Base-by-base conservation (phyloP, 1,140 invertebrate species). In the Neoseiulus cucumeris region DNA sequence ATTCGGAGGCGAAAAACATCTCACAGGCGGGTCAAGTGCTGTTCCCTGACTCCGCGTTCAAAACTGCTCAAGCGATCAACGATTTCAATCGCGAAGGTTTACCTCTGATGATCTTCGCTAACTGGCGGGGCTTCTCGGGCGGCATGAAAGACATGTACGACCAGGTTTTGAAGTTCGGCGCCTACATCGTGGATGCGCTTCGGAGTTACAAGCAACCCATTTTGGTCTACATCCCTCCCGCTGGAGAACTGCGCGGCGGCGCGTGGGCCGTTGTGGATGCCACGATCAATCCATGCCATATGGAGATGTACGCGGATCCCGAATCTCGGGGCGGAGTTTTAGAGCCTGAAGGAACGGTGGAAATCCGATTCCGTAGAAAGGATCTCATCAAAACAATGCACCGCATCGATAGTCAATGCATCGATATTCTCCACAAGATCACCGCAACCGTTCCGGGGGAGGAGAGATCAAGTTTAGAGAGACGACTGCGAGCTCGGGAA, bases 91-190 rank as follows among this genome's bases (percentile, higher is more conserved):
- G 83, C 59, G 96, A 99, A 79, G 87, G 87, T 70, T 76, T 99
- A 7, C 96, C 96, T 0, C 79, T 99, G n/a, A 85, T 99, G 33
- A 91, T 99, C 25, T 96, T 99, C 77, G 95, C 96, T 22, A 99
- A 99, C 77, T 98, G 96, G 92, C 82, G 96, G 78, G 96, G 96
- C 17, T 99, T 99, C 76, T 97, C 93, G 68, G 94, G 94, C 39
- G 96, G 96, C 68, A 96, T 98, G 89, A 99, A 98, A 83, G 93
- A 98, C 74, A 98, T 98, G 95, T 98, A 96, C 76, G 94, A 98
- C 72, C 92, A 98, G 78, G 86, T 98, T 20, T 76, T 99, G 68
- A 99, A 99, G 78, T 99, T 98, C 78, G 96, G 96, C 18, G 91
- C 95, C 0, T 94, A 95, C 74, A 98, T 99, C 70, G 95, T 99